phyloP scores from a whole-genome alignment of 2,797 vertebrate genomes.

The Siniperca obscura region DNA sequence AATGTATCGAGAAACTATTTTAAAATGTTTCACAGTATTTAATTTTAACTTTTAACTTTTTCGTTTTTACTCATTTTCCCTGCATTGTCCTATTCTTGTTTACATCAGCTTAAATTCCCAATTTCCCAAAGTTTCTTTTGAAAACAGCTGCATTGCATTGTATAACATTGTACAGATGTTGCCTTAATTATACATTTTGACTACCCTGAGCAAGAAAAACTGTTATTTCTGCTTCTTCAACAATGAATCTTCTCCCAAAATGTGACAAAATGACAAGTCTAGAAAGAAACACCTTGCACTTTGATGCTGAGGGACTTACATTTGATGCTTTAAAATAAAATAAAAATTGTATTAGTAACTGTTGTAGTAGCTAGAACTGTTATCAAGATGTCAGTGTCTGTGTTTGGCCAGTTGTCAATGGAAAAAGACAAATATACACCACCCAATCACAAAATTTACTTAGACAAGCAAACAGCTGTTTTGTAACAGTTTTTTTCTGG shows the following conservation, averaged over 20 bases:
- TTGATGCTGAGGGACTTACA: neutral
- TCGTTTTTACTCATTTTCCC: neutral
- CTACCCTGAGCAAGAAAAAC: neutral
- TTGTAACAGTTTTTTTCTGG: neutral
- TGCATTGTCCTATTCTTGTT: neutral
- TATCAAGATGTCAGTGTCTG: neutral
- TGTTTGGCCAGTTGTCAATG: slow-evolving; percentile 4
- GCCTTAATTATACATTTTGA: neutral
- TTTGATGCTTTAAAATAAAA: neutral
- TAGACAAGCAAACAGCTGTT: neutral
- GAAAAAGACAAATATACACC: slow-evolving; percentile 3
- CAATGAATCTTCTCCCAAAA: neutral
- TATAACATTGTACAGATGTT: neutral
- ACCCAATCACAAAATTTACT: neutral
- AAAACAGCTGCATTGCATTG: neutral
- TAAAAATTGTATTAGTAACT: neutral
- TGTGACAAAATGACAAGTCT: neutral
- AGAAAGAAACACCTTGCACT: neutral
- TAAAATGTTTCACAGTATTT: neutral
- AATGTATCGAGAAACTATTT: neutral
- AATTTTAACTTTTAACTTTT: neutral
- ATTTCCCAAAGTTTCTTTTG: neutral
- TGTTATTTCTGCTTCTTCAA: neutral
- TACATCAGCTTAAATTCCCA: neutral
- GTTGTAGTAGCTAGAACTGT: neutral